Percentiles rank a stretch among this genome's conserved stretches.
phyloP scores from a whole-genome alignment of 2,113 vertebrate genomes.

The Mastomys natalensis region DNA sequence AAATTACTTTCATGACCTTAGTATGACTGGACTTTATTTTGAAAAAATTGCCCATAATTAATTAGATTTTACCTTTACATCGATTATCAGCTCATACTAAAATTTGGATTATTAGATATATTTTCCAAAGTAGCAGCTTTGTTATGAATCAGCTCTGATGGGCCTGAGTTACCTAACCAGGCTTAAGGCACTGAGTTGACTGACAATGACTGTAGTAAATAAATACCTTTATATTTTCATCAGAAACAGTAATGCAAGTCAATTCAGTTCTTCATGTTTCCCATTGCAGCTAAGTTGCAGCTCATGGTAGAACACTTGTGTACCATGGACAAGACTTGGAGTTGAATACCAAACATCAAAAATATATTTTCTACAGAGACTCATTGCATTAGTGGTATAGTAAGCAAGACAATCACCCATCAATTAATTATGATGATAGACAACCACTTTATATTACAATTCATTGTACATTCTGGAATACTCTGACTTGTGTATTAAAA shows the following conservation, averaged over 20 bases:
- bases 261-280: not conserved
- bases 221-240: not conserved
- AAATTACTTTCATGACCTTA: not conserved
- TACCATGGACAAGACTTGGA: not conserved
- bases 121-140: not conserved
- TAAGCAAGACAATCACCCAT: not conserved
- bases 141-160: not conserved
- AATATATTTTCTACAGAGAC: not conserved
- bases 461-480: not conserved
- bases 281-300: not conserved
- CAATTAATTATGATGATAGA: not conserved
- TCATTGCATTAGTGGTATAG: not conserved
- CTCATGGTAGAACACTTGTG: not conserved
- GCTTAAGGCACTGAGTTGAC: not conserved
- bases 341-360: not conserved
- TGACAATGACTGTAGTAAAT: not conserved
- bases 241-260: not conserved
- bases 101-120: not conserved
- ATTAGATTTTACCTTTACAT: not conserved
- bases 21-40: not conserved
- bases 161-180: not conserved
- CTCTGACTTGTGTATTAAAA: slow-evolving; percentile 6
- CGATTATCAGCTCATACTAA: not conserved
- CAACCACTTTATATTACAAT: not conserved
- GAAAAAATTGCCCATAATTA: not conserved